Evolutionary conservation across 2,888 invertebrate species (phyloP), one percentile per base, ranked within the genome.

Genomic region (Exocentrus adspersus): DNA sequence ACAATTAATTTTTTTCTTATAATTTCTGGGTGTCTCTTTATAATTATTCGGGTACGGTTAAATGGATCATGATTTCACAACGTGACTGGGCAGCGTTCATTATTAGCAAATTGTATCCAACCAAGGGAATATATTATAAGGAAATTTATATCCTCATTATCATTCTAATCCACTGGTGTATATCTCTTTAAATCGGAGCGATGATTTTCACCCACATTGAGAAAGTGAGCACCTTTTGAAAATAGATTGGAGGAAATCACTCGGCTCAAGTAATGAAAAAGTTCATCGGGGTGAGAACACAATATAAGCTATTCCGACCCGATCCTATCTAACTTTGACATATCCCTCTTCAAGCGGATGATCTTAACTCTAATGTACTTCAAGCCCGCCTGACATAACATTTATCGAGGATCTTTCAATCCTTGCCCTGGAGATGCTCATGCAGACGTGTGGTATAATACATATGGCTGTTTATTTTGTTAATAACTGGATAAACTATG

Each of bases 231-330:
- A 37, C 1, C 37, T 37, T n/a, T 37, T 12, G 37, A 37, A 37
- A 37, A 37, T 37, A 37, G 37, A 37, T 37, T n/a, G 37, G 6
- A 37, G 37, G 37, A 37, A 37, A 37, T 37, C 37, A 37, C 14
- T 37, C 14, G 37, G 37, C 37, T 37, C 37, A 37, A 37, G 37
- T 37, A 37, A 37, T 37, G 37, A 37, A 37, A 37, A 37, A 37
- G 37, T 37, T 37, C 37, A 37, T 37, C 14, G 37, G 37, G 37
- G 37, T 37, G 37, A 37, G 37, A 37, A 37, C 14, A 37, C 37
- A 37, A 37, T 37, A 37, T 37, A 37, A 37, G 37, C 37, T 37
- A n/a, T 37, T 37, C 37, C 37, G n/a, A n/a, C 14, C 37, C 37
- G 37, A 37, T 37, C 37, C 37, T 12, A 37, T 37, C 37, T 37